Evolutionary conservation across 2,888 invertebrate species (phyloP), one percentile per base, ranked within the genome.

Genomic region (Therioaphis trifolii): DNA sequence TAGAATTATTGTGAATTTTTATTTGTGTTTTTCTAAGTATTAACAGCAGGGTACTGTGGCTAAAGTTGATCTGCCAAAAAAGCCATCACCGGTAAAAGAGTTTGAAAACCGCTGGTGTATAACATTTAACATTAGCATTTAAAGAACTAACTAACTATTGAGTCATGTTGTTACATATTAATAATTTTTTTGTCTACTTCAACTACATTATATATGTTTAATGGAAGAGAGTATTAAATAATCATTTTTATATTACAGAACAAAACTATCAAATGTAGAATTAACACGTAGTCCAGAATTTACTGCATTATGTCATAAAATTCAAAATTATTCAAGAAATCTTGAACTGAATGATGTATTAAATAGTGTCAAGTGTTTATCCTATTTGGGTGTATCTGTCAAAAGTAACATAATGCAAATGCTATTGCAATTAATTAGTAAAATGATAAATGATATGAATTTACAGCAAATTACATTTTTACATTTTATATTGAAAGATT

Each of bases 381-480:
- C 90, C 0, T 91, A 89, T 87, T 89, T 94, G 7, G 90, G 91
- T 14, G 91, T 93, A 0, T 91, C 92, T 0, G 88, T 90, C 0
- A 89, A 91, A 55, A 91, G 92, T 68, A 88, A 91, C 1, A 90
- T 94, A 43, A 89, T 92, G 24, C 92, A 93, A 88, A 90, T 91
- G 0, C 88, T 93, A 85, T 89, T 94, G 15, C 92, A 94, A 87
- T 88, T 93, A 58, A 88, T 94, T 21, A 88, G 92, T 68, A 89
- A 90, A 78, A 90, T 91, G 85, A 89, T 93, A 15, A 93, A 94
- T 88, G 87, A 90, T 61, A 87, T 94, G 15, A 90, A 89, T 85
- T 87, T 93, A 29, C 88, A 90, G 4, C 91, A 93, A 86, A 91
- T 93, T 46, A 90, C 92, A 86, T 93, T 92, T 87, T 80, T 93